Base-by-base conservation (phyloP, 2,888 invertebrate species). In the Teleiodes luculella region DNA sequence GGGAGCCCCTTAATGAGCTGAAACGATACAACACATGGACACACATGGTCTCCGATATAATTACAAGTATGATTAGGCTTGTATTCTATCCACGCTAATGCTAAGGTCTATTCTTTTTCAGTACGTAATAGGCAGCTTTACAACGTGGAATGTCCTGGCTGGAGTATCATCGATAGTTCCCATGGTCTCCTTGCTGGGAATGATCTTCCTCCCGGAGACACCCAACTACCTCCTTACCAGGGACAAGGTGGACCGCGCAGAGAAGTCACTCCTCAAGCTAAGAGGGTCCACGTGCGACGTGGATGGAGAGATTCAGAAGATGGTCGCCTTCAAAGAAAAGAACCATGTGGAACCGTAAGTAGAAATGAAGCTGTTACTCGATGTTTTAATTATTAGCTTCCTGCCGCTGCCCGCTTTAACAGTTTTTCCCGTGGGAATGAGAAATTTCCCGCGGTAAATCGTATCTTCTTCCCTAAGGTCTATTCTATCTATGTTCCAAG, bases 151-250 rank as follows among this genome's bases (percentile, higher is more conserved):
- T 55, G 75, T 90, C 3, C 80, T 93, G 41, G 94, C 95, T 0
- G 90, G 91, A 0, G 76, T 94, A 59, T 94, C 93, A 63, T 85
- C 92, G 0, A 71, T 91, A 1, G 68, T 94, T 0, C 93, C 94
- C 0, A 83, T 92, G 0, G 55, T 93, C 0, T 92, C 93, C 0
- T 70, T 94, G 0, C 60, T 93, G 0, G 78, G 92, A 0, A 92
- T 93, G 87, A 80, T 92, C 20, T 72, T 93, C 10, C 88, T 94
- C 52, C 95, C 95, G 0, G 95, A 95, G 70, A 92, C 94, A 0
- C 95, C 95, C 1, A 92, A 94, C 66, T 95, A 92, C 76, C 90
- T 94, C 11, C 86, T 95, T 13, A 90, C 91, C 2, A 90, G 91
- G 41, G 91, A 92, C 57, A 90, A 90, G 59, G 88, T 90, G 35